Evolutionary conservation across 2,888 invertebrate genomes (phyloP).

Genomic region (Cecidostiba fungosa): DNA sequence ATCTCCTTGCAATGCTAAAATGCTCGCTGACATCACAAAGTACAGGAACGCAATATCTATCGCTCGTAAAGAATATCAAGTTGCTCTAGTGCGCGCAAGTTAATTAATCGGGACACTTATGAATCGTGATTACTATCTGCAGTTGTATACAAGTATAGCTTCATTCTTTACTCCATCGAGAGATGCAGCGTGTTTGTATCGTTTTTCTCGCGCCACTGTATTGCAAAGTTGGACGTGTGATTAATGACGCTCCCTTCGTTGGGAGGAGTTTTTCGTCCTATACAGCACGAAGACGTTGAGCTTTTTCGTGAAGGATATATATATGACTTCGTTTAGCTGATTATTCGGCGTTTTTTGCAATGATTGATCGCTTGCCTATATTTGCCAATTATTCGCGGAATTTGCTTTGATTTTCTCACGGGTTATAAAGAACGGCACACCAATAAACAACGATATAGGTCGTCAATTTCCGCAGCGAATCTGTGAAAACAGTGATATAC

Average conservation of each 20-base stretch:
- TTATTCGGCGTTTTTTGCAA: too few species aligned
- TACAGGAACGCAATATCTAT: too few species aligned
- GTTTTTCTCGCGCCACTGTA: background rate
- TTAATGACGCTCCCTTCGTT: background rate
- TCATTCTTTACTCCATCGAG: background rate
- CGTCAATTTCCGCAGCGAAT: too few species aligned
- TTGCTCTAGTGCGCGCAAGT: too few species aligned
- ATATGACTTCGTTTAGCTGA: too few species aligned
- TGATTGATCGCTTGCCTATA: too few species aligned
- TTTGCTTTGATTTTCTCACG: too few species aligned
- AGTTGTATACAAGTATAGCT: background rate
- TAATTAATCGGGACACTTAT: background rate
- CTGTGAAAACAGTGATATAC: too few species aligned
- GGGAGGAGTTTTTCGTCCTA: background rate
- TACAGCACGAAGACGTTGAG: background rate
- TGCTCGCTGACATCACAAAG: background rate
- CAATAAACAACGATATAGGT: background rate
- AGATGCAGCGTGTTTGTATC: background rate
- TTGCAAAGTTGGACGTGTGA: background rate
- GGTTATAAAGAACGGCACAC: too few species aligned
- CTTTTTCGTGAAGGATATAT: background rate
- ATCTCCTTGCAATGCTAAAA: conserved; percentile 7
- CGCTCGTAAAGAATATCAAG: too few species aligned
- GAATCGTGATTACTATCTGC: background rate
- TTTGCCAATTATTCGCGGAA: too few species aligned